These are phyloP conservation scores for Thalassarche chlororhynchos DNA, from an alignment of 2,113 vertebrate genomes.

Conservation along the genomic window DNA sequence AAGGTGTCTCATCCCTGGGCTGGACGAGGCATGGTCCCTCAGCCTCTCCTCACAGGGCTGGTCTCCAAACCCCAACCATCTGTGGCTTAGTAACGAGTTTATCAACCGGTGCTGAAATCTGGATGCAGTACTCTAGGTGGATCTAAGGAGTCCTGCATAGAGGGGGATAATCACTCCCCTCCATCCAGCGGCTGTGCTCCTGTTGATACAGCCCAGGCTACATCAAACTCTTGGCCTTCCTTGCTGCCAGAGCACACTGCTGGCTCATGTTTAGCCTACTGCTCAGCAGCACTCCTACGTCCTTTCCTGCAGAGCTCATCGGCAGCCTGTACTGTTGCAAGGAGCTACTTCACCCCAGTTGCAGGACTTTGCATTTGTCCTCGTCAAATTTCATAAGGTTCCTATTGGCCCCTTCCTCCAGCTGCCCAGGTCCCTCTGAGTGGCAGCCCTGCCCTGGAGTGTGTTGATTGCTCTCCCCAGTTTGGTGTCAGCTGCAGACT, in stretches of 20 bases:
- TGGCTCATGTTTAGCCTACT: neutral
- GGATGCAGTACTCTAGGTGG: neutral
- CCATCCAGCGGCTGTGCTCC: neutral
- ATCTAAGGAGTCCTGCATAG: neutral
- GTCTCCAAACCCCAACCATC: neutral
- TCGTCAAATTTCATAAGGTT: neutral
- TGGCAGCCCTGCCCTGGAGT: neutral
- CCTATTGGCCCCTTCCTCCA: neutral
- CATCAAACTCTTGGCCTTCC: neutral
- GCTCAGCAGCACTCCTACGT: neutral
- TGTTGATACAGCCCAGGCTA: neutral
- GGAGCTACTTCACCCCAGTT: neutral
- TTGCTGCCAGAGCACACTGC: neutral
- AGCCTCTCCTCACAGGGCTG: neutral
- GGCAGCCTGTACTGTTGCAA: neutral
- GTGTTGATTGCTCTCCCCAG: accelerated
- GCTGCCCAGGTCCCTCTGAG: neutral
- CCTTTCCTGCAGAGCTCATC: neutral
- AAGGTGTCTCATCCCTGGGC: neutral
- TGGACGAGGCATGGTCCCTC: neutral
- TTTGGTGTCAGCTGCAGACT: neutral
- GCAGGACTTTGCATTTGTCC: neutral
- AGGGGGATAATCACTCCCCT: neutral
- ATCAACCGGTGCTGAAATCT: neutral
- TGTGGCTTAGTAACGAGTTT: neutral